Evolutionary conservation across 2,888 invertebrate genomes (phyloP).

Genomic region (Leptura quadrifasciata): DNA sequence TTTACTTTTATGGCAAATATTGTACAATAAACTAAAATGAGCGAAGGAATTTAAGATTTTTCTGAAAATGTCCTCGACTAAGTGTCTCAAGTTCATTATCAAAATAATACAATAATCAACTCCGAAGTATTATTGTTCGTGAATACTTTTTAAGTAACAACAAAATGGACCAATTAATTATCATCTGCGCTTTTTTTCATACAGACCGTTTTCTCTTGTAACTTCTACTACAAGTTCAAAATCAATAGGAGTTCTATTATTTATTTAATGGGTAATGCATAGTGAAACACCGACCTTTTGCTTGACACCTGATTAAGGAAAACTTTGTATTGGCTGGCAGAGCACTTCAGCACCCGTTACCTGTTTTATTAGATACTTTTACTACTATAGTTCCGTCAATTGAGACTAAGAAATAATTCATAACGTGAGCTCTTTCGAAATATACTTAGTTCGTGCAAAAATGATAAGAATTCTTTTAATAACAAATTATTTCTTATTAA

Average conservation of each 20-base stretch:
- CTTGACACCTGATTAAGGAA: constrained; percentile 45
- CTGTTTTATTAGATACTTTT: neutral
- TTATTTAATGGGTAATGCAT: constrained; percentile 54
- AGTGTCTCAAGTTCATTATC: too few relatives aligned
- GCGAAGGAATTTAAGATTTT: too few relatives aligned
- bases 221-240: constrained; percentile 22
- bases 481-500: too few relatives aligned
- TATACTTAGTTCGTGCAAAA: too few relatives aligned
- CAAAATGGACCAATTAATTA: neutral
- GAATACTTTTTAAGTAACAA: neutral
- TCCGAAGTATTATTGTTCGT: neutral
- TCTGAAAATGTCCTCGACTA: too few relatives aligned
- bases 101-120: too few relatives aligned
- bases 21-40: too few relatives aligned
- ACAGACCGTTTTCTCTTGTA: neutral
- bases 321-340: constrained; percentile 21
- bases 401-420: neutral
- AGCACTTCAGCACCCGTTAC: neutral
- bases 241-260: constrained; percentile 50
- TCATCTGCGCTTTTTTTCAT: neutral
- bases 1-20: too few relatives aligned
- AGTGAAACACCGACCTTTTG: constrained; percentile 49
- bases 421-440: too few relatives aligned
- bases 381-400: neutral
- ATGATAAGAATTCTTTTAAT: too few relatives aligned